These are phyloP conservation scores for Hydra vulgaris DNA, from an alignment of 30 jellyfish, hydroid and myxozoan genomes.

Conservation along the genomic window DNA sequence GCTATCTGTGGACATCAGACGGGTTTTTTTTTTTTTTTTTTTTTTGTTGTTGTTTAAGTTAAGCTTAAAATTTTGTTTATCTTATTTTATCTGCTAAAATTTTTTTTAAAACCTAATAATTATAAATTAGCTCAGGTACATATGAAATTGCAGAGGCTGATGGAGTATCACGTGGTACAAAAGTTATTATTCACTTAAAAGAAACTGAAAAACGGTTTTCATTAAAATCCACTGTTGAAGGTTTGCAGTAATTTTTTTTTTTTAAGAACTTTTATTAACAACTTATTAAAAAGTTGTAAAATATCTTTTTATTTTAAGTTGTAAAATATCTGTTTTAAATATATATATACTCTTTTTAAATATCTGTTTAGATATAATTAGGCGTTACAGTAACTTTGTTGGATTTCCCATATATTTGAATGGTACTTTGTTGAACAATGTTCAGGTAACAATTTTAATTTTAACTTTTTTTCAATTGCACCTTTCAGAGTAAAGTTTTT, in stretches of 20 bases:
- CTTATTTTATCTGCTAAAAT: too few species aligned
- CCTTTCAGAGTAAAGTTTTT: too few species aligned
- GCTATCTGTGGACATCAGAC: slow-evolving; percentile 81
- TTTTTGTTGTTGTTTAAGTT: background rate
- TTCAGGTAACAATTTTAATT: slow-evolving; percentile 71
- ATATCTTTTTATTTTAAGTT: too few species aligned
- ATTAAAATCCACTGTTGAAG: slow-evolving; percentile 73
- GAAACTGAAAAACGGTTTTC: slow-evolving; percentile 66
- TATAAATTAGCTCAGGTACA: slow-evolving; percentile 51
- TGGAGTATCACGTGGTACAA: slow-evolving; percentile 89
- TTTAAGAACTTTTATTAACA: background rate
- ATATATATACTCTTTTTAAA: too few species aligned
- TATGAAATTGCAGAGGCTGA: slow-evolving; percentile 94
- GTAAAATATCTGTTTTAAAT: too few species aligned
- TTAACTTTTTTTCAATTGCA: background rate
- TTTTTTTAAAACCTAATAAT: too few species aligned
- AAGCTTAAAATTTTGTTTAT: background rate
- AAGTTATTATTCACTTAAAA: slow-evolving; percentile 64
- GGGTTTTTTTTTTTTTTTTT: slow-evolving; percentile 31
- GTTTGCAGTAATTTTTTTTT: slow-evolving; percentile 15
- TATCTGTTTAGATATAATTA: slow-evolving; percentile 68
- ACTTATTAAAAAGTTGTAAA: too few species aligned
- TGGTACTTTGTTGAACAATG: slow-evolving; percentile 71
- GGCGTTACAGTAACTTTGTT: slow-evolving; percentile 90
- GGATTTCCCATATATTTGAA: slow-evolving; percentile 91